These are phyloP conservation scores for Fratercula arctica DNA, from an alignment of 2,797 vertebrate species.

Conservation along the genomic window DNA sequence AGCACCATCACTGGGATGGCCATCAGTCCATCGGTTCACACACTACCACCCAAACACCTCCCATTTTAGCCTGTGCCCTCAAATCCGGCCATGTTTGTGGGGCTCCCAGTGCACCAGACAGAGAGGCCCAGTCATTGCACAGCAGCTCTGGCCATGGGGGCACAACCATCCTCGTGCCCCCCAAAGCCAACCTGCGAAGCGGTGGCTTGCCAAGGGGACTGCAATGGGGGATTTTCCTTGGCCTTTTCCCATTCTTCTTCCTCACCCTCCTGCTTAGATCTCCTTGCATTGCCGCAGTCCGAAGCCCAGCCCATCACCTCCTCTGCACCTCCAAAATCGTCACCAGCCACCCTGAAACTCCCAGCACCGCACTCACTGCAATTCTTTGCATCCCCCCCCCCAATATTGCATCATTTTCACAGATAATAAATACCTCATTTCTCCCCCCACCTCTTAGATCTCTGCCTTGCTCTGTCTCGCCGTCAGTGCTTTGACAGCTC, in stretches of 20 bases:
- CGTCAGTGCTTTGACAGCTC: not conserved
- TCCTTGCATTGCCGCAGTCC: not conserved
- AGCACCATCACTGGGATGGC: no score
- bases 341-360: not conserved
- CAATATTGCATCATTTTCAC: not conserved
- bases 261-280: not conserved
- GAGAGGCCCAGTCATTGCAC: no score
- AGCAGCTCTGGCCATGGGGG: not conserved
- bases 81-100: fast-evolving
- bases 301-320: not conserved
- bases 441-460: not conserved
- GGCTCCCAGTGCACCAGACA: not conserved
- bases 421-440: not conserved
- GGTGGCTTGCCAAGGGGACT: not conserved
- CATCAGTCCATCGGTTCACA: no score
- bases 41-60: not conserved
- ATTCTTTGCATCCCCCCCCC: not conserved
- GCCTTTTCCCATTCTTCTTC: not conserved
- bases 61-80: not conserved
- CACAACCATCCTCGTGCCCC: not conserved
- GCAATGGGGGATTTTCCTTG: not conserved
- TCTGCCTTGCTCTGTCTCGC: not conserved
- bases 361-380: not conserved
- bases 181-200: not conserved
- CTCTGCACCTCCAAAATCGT: not conserved